These are phyloP conservation scores for Agrochola lota DNA, from an alignment of 2,888 invertebrate genomes.

Conservation along the genomic window DNA sequence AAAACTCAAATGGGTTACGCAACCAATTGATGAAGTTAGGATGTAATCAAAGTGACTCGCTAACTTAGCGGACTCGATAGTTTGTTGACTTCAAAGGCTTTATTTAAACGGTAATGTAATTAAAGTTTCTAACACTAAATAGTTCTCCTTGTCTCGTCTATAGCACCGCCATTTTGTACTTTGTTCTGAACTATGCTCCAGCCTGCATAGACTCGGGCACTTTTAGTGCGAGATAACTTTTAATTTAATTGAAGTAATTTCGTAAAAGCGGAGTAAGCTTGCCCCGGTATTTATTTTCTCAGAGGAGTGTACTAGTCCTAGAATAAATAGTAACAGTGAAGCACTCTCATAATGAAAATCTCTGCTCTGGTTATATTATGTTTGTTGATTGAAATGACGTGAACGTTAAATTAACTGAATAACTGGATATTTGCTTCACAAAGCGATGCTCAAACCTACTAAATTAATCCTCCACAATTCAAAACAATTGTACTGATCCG, in stretches of 20 bases:
- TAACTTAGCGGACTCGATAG: slow-evolving; percentile 17
- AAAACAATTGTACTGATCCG: slow-evolving; percentile 11
- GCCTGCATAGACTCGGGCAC: slow-evolving; percentile 4
- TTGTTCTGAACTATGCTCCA: slow-evolving; percentile 22
- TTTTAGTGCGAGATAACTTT: slow-evolving; percentile 41
- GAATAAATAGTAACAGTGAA: slow-evolving; percentile 24
- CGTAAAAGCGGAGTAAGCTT: slow-evolving; percentile 24
- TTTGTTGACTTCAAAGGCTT: slow-evolving; percentile 23
- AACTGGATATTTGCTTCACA: slow-evolving; percentile 15
- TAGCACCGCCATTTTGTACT: slow-evolving; percentile 22
- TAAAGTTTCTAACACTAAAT: slow-evolving; percentile 24
- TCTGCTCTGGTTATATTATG: slow-evolving; percentile 28
- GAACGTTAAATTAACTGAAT: slow-evolving; percentile 17
- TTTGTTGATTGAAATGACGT: slow-evolving; percentile 21
- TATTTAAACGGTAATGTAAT: slow-evolving; percentile 17
- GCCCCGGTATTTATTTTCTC: slow-evolving; percentile 43
- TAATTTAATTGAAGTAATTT: slow-evolving; percentile 49
- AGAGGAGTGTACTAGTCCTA: slow-evolving; percentile 6
- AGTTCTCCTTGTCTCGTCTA: slow-evolving; percentile 24
- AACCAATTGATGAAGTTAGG: slow-evolving; percentile 27
- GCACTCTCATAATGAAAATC: slow-evolving; percentile 27
- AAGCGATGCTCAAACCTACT: neutral
- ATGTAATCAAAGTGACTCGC: slow-evolving; percentile 22
- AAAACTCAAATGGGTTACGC: slow-evolving; percentile 37
- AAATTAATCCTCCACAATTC: neutral